Base-by-base conservation (phyloP, 2,113 vertebrate species). In the Phalacrocorax carbo region DNA sequence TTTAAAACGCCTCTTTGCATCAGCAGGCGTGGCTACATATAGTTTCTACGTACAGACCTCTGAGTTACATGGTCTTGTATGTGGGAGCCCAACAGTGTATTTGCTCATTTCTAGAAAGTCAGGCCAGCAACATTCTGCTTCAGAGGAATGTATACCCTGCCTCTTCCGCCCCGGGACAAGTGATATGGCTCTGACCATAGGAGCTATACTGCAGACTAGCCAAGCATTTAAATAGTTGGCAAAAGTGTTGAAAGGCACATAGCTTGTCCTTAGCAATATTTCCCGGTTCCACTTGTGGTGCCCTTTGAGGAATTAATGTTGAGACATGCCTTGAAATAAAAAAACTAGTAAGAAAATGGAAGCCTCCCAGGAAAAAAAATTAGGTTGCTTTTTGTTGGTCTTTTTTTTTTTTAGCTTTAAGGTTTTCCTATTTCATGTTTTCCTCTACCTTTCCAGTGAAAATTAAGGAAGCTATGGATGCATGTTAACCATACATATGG, bases 171-270 rank as follows among this genome's bases (percentile, higher is more conserved):
- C 40, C 0, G 7, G 68, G 55, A 49, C 73, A 81, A 86, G 75
- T 11, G 32, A 76, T 46, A 72, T 6, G 52, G 75, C 77, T 94
- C 93, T 94, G 94, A 82, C 84, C 84, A 61, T 1, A 80, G 84
- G 36, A 82, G 73, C 58, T 38, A 48, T 20, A 60, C 81, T 78
- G 73, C 83, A 93, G 88, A 90, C 90, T 88, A 97, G 52, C 44
- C 82, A 94, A 80, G 90, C 75, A 57, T 94, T 95, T 92, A 89
- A 85, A 92, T 8, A 92, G 78, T 66, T 96, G 96, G 91, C 94
- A 94, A 93, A 96, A 95, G 78, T 78, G 90, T 94, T 91, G 92
- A 96, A 98, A 98, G 98, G 98, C 98, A 98, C 98, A 93, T 94
- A 94, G 96, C 97, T 98, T 76, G 83, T 95, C 84, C 95, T 96